Base-by-base conservation (phyloP, 2,113 vertebrate species). In the Ageneiosus marmoratus region DNA sequence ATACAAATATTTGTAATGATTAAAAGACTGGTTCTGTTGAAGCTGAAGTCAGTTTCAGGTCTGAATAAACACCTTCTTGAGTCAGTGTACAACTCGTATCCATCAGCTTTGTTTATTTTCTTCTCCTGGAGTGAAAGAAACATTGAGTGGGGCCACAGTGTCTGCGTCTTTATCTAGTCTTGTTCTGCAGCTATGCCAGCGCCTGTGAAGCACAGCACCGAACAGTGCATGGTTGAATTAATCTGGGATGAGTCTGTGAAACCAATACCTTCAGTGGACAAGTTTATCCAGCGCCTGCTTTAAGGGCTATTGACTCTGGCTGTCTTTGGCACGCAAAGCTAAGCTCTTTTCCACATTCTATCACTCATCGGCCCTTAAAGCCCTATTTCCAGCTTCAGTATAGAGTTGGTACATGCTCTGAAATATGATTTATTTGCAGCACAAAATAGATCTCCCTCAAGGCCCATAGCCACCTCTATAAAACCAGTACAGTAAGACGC, bases 121-220 rank as follows among this genome's bases (percentile, higher is more conserved):
- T 51, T 9, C 27, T 51, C 46, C 16, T 32, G 72, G 46, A 77
- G 22, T 91, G 89, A 90, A 91, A 91, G 89, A 85, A 87, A 89
- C 91, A 89, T 91, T 89, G 91, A 89, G 90, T 89, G 90, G 76
- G 91, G 90, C 90, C 91, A 90, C 87, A 85, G 88, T 90, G 92
- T 92, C 91, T 91, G 90, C 91, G 89, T 93, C 91, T 89, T 93
- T 91, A 93, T 93, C 90, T 91, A 92, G 91, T 92, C 89, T 83
- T 88, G 88, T 78, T 90, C 88, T 89, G 90, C 89, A 86, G 87
- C 89, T 87, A 86, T 91, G 90, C 89, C 92, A 91, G 87, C 90
- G 51, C 22, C 55, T 53, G 55, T 58, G 70, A 65, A 80, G 83
- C 34, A 37, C 55, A 84, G 55, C 63, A n/a, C 53, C n/a, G 67